phyloP scores from a whole-genome alignment of 2,797 vertebrate species.

The Syngnathus rostellatus region DNA sequence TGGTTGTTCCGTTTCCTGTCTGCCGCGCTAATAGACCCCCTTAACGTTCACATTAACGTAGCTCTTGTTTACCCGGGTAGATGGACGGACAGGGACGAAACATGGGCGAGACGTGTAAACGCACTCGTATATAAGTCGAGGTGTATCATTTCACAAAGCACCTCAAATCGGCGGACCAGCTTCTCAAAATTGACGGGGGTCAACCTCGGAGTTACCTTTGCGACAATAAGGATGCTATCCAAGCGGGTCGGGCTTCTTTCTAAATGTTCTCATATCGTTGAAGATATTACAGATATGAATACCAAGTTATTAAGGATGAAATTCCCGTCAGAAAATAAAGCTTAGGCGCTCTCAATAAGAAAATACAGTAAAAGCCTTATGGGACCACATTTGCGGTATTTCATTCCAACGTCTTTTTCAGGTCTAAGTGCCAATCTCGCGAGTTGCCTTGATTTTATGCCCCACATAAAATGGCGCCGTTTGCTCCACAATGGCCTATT shows the following conservation, averaged over 20 bases:
- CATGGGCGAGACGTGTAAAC: slow-evolving; percentile 21
- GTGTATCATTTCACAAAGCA: neutral
- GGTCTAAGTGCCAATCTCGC: slow-evolving; percentile 65
- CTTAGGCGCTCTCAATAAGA: slow-evolving; percentile 11
- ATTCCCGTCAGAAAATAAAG: slow-evolving; percentile 14
- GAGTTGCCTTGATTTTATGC: slow-evolving; percentile 66
- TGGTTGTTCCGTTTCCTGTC: slow-evolving; percentile 92
- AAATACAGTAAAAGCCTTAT: slow-evolving; percentile 38
- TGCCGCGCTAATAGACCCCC: slow-evolving; percentile 88
- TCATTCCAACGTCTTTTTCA: slow-evolving; percentile 56
- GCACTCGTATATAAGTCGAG: slow-evolving; percentile 3
- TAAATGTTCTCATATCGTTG: slow-evolving; percentile 23
- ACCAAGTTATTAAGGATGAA: slow-evolving; percentile 28
- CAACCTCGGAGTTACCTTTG: neutral
- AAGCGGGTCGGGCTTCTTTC: slow-evolving; percentile 10
- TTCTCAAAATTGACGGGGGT: neutral
- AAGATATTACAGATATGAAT: slow-evolving; percentile 14
- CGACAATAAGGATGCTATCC: slow-evolving; percentile 6
- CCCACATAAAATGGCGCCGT: slow-evolving; percentile 55
- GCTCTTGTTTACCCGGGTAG: slow-evolving; percentile 48
- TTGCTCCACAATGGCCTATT: slow-evolving; percentile 63
- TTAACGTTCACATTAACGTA: slow-evolving; percentile 67
- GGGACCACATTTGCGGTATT: slow-evolving; percentile 63
- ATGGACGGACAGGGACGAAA: slow-evolving; percentile 37
- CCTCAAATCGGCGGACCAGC: neutral